Evolutionary conservation across 2,113 vertebrate species (phyloP), one percentile per base, ranked within the genome.

Genomic region (Pyxicephalus adspersus): DNA sequence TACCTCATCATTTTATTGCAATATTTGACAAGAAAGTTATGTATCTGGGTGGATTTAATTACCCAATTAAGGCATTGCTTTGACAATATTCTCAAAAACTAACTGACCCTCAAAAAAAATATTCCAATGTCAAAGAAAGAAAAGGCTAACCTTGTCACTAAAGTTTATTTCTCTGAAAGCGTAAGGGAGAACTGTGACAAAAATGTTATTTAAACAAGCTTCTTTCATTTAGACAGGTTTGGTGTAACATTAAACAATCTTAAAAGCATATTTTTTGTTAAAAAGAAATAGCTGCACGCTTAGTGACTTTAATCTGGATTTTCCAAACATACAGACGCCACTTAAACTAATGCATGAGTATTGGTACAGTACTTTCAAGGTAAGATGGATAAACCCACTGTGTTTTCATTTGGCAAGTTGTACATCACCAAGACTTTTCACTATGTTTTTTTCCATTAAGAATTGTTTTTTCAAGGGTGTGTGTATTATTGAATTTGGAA

Each of bases 141-240:
- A 45, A 61, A 61, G 45, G n/a, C 2, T 55, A 72, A 75, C 72
- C 55, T 13, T 25, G 29, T 75, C 72, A 45, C 55, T 45, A 7
- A 61, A 60, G 72, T 75, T 75, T 61, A 75, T 54, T 58, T 29
- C 20, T 58, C 54, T 45, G 38, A 61, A 58, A 60, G 45, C 72
- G 61, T 74, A 23, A 74, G 55, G 31, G 19, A 29, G 72, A 61
- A 55, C 72, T 75, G 72, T 75, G 54, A 75, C n/a, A 75, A 60
- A 61, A 75, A 38, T 61, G 57, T 60, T 75, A 75, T 75, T 75
- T 61, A 75, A 58, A 74, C 71, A 75, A 6, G 22, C 20, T 1
- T 4, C 28, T 77, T n/a, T 77, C 17, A 52, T 63, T 54, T 54
- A 29, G 61, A 77, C 60, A 77, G 61, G 26, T 77, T 22, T 77